Evolutionary conservation across 2,113 vertebrate genomes (phyloP), one percentile per base, ranked within the genome.

Genomic region (Poeciliopsis prolifica): DNA sequence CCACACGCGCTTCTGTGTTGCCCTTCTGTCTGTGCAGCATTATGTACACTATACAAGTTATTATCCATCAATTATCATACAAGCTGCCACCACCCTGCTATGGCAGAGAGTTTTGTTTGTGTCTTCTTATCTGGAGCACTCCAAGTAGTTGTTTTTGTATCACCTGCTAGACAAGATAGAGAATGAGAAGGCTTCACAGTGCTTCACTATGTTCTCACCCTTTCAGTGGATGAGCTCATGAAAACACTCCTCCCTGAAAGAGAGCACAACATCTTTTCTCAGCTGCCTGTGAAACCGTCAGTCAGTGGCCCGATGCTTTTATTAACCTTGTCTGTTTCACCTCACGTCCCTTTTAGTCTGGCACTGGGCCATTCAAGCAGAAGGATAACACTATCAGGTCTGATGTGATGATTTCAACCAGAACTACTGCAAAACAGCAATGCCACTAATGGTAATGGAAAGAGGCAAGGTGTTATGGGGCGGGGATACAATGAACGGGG

Each of bases 321-420:
- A 83, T 88, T 89, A 90, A 86, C 91, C 86, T 87, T 87, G 82
- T 87, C 85, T 77, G 81, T 62, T 66, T 84, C 82, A 75, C 64
- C 79, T n/a, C 64, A 9, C 77, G 69, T 81, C 79, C 67, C 35
- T 65, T 66, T 80, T 66, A 74, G 17, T n/a, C 80, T 89, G 88
- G 83, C 84, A 71, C 61, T 3, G 66, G 67, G 78, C 86, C 86
- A 86, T 85, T 68, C 75, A 61, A 72, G 79, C 80, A 85, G 84
- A 69, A 70, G 82, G 82, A 71, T 81, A 78, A 81, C 68, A 73
- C 77, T 72, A 83, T 81, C 80, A 75, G 78, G 66, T 70, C 65
- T 86, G 80, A 88, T 88, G 86, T 67, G 80, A 88, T 77, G 73
- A 86, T 89, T 89, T 83, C 80, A 82, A 86, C 69, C 84, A 79